Evolutionary conservation across 2,888 invertebrate genomes (phyloP).

Genomic region (Capitulum mitella): DNA sequence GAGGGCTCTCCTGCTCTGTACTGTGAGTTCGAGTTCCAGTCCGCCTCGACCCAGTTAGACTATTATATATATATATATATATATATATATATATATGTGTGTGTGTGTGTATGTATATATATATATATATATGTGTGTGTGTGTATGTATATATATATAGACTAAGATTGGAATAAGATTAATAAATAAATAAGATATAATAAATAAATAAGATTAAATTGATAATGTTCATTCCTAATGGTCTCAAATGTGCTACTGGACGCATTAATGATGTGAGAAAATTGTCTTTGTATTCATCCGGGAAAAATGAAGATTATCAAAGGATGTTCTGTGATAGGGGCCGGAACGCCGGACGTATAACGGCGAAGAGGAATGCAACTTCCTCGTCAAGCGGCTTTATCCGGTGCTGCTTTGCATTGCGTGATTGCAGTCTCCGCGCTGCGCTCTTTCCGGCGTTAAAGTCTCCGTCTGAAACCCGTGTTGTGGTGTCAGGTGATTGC

Average conservation of each 20-base stretch:
- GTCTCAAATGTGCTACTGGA: constrained; percentile 80
- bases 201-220: too few relatives aligned
- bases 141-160: too few relatives aligned
- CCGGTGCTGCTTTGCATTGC: constrained; percentile 83
- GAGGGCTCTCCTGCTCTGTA: constrained; percentile 92
- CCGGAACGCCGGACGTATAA: constrained; percentile 47
- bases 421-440: constrained; percentile 46
- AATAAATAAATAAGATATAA: too few relatives aligned
- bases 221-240: too few relatives aligned
- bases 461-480: constrained; percentile 61
- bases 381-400: constrained; percentile 81
- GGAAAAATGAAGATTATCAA: constrained; percentile 83
- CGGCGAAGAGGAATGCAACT: constrained; percentile 75
- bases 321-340: too few relatives aligned
- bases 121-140: too few relatives aligned
- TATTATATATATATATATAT: too few relatives aligned
- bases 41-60: too few relatives aligned
- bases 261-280: constrained; percentile 77
- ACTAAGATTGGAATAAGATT: too few relatives aligned
- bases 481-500: constrained; percentile 56
- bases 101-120: too few relatives aligned
- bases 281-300: constrained; percentile 70
- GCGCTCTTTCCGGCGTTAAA: constrained; percentile 46
- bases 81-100: too few relatives aligned
- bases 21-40: constrained; percentile 70